Evolutionary conservation across 30 jellyfish, hydroid and myxozoan genomes (phyloP), one percentile per base, ranked within the genome.

Genomic region (Calvadosia cruxmelitensis): DNA sequence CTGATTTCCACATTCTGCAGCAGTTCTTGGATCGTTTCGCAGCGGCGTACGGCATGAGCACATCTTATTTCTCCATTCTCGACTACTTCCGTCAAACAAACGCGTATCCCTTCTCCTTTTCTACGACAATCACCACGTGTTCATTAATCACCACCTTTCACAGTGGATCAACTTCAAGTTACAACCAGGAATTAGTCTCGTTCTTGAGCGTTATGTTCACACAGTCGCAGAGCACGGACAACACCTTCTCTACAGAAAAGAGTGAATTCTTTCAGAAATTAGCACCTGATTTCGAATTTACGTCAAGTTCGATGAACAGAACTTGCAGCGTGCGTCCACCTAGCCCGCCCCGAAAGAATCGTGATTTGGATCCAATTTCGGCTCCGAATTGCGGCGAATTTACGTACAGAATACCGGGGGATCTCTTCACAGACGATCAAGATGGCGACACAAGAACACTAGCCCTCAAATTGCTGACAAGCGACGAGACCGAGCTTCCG

Each of bases 361-460:
- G 72, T 27, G 51, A 27, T 29, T 67, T 72, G 15, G 53, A 42
- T 0, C 36, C 61, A 1, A 42, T n/a, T 5, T 49, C 73, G 10
- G 68, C 70, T n/a, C 84, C 77, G 0, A 77, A 80, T 25, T 89
- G 98, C 64, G 92, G 94, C 0, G 66, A 52, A 68, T 75, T 77
- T 36, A 31, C 28, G 15, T 57, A 51, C 72, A 62, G 30, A n/a
- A 67, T 89, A 10, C 95, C 95, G 1, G 85, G 36, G 50, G 30
- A 53, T 27, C 49, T 87, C 2, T 89, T 81, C 75, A 29, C 31
- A 15, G 93, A 85, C 28, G 95, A 77, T 20, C 82, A 74, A 26
- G 94, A 80, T 49, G 94, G 96, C 1, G 35, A 72, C 62, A 76
- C 96, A 29, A 70, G 84, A 65, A 75, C 57, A 10, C 57, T 86